Base-by-base conservation (phyloP, 2,113 vertebrate genomes). In the Brienomyrus longianalis region DNA sequence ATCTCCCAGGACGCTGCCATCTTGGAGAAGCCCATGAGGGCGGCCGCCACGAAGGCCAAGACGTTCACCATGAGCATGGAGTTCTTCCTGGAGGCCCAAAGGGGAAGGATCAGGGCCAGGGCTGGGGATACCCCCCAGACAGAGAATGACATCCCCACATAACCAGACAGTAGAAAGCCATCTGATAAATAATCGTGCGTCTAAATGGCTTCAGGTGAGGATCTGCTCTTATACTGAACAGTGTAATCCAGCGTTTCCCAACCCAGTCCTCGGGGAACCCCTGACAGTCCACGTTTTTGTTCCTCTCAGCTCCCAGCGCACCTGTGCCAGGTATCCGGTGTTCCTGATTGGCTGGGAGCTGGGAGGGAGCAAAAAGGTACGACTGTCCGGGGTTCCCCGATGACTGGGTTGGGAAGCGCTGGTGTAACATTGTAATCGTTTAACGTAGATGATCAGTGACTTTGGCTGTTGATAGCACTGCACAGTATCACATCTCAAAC, bases 21-120 rank as follows among this genome's bases (percentile, higher is more conserved):
- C 93, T 99, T 98, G 35, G 97, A 99, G 93, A 99, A 98, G 23
- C 98, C 97, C 98, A 99, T 98, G 9, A 99, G 97, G 3, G 95
- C 91, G 0, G 97, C 95, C 0, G 98, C 94, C 5, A 98, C 0
- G 0, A 99, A 96, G 83, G 96, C 97, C 0, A 99, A 94, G 3
- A 96, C 52, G 56, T 99, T 99, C 89, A 96, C 96, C 93, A 97
- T 94, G 86, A 99, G 95, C 98, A 99, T 99, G 31, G 98, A 99
- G 92, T 99, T 99, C 87, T 94, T 97, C 93, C 98, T 99, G 91
- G 15, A 66, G 13, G 62, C 3, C 77, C 50, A 87, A 87, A 50
- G 51, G 51, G 3, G 50, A 27, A 39, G 39, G 21, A 84, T 45
- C 43, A 84, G 62, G 62, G 62, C 3, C 62, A 4, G 62, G 13